phyloP scores from a whole-genome alignment of 2,113 vertebrate genomes.

The Ophiodon elongatus region DNA sequence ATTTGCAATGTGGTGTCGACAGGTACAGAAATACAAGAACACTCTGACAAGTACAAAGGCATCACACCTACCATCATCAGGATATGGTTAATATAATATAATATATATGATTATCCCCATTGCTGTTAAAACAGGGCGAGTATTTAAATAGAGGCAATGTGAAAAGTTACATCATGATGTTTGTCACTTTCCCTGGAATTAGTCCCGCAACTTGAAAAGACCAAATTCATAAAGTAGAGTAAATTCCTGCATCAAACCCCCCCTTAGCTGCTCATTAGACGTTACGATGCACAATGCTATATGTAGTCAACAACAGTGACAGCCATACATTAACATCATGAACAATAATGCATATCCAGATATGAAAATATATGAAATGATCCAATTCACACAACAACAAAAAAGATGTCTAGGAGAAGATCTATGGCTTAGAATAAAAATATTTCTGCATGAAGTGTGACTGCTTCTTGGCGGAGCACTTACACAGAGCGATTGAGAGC shows the following conservation, averaged over 20 bases:
- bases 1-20: not conserved
- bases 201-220: not conserved
- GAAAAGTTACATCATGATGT: not conserved
- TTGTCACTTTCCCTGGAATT: not conserved
- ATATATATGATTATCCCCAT: not conserved
- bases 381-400: not conserved
- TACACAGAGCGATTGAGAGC: slow-evolving; percentile 42
- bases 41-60: not conserved
- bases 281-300: not conserved
- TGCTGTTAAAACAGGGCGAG: not conserved
- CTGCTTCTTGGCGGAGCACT: slow-evolving; percentile 25
- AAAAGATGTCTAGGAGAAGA: too few species aligned
- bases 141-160: not conserved
- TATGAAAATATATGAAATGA: not conserved
- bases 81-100: not conserved
- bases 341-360: not conserved
- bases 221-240: not conserved
- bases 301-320: not conserved
- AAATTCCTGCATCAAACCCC: not conserved
- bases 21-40: not conserved
- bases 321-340: not conserved
- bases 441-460: not conserved
- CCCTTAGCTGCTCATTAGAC: not conserved
- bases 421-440: not conserved
- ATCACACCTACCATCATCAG: not conserved